These are phyloP conservation scores for Ichneumon xanthorius DNA, from an alignment of 2,888 invertebrate genomes.

Conservation along the genomic window DNA sequence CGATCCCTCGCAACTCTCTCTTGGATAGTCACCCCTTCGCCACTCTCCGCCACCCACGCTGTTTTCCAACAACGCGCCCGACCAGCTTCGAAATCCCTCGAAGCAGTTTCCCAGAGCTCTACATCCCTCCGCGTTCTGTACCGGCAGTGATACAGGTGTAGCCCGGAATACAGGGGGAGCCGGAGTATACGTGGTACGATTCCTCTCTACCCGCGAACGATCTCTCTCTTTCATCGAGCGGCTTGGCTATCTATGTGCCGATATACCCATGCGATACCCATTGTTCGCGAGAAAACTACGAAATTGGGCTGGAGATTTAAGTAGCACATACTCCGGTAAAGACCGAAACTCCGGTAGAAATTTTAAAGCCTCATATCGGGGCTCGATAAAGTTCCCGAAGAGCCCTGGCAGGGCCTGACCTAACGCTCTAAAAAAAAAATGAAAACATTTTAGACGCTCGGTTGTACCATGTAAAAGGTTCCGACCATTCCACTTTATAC, in stretches of 20 bases:
- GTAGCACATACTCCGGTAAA: not conserved
- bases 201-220: slow-evolving; percentile 35
- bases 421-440: no score
- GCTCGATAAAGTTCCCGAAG: no score
- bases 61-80: slow-evolving; percentile 38
- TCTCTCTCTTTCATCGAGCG: slow-evolving; percentile 5
- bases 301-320: slow-evolving; percentile 28
- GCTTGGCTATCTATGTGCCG: not conserved
- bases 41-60: slow-evolving; percentile 33
- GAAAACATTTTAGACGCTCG: no score
- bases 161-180: slow-evolving; percentile 20
- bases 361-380: no score
- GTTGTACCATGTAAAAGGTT: no score
- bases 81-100: slow-evolving; percentile 55
- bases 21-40: slow-evolving; percentile 18
- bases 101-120: slow-evolving; percentile 52
- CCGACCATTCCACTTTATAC: no score
- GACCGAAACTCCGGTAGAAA: not conserved
- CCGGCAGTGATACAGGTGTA: slow-evolving; percentile 54
- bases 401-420: no score
- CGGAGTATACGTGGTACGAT: slow-evolving; percentile 47
- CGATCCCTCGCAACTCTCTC: slow-evolving; percentile 27
- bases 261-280: slow-evolving; percentile 18
- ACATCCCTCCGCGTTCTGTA: slow-evolving; percentile 33
- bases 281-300: slow-evolving; percentile 34